phyloP scores from a whole-genome alignment of 2,113 vertebrate species.

The Dermatemys mawii region DNA sequence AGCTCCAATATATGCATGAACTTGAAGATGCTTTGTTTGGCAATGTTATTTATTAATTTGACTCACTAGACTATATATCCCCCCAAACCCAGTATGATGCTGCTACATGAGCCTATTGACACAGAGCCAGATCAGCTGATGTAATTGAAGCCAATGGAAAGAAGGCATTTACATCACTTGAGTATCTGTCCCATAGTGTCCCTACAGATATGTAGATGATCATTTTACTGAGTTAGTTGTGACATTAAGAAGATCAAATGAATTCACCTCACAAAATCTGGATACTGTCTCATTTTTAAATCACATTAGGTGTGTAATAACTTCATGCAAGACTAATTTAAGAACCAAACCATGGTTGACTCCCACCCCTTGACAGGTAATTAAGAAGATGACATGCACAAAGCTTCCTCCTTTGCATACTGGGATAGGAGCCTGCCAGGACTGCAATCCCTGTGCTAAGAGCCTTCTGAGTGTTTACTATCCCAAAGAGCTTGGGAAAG shows the following conservation, averaged over 20 bases:
- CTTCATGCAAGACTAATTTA: fast-evolving
- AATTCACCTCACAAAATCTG: not conserved
- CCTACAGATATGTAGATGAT: not conserved
- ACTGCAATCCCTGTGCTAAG: not conserved
- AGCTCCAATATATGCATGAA: not conserved
- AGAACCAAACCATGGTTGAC: not conserved
- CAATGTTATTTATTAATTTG: not conserved
- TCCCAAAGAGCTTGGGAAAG: not conserved
- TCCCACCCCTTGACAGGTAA: not conserved
- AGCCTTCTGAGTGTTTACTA: not conserved
- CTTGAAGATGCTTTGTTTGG: not conserved
- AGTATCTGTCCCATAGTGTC: not conserved
- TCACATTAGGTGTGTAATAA: no score
- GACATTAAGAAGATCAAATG: not conserved
- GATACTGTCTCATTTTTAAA: not conserved
- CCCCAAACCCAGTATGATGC: not conserved
- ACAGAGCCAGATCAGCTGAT: not conserved
- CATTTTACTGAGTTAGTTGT: not conserved
- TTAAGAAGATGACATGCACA: not conserved
- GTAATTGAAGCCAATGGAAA: not conserved
- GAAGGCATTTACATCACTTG: not conserved
- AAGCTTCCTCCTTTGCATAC: not conserved
- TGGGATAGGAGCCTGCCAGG: not conserved
- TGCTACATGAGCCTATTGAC: not conserved
- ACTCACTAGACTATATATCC: not conserved